These are phyloP conservation scores for Megathymus violae DNA, from an alignment of 1,140 invertebrate genomes.

Conservation along the genomic window DNA sequence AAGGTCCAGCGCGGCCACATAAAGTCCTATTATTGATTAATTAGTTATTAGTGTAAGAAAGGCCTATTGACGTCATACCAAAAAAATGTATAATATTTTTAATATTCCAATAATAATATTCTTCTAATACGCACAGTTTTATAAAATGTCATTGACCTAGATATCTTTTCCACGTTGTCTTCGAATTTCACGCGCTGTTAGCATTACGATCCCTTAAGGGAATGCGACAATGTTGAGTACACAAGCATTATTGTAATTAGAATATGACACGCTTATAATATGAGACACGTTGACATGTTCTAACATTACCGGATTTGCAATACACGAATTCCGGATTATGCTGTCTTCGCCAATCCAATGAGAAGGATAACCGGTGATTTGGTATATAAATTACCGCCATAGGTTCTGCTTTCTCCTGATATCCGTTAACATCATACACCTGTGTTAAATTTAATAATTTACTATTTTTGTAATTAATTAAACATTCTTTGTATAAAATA, in stretches of 20 bases:
- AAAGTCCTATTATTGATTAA: too few species aligned
- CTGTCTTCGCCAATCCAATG: conserved; percentile 20
- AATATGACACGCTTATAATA: conserved; percentile 1
- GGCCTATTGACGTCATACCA: too few species aligned
- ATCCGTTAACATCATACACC: neutral
- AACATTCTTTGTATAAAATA: too few species aligned
- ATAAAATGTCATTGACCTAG: too few species aligned
- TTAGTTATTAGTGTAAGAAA: too few species aligned
- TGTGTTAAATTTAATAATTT: too few species aligned
- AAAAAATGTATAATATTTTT: too few species aligned
- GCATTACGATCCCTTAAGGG: neutral
- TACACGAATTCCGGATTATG: conserved; percentile 12
- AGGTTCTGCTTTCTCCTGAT: neutral
- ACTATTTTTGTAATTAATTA: too few species aligned
- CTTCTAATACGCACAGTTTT: too few species aligned
- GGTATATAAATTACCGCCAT: neutral
- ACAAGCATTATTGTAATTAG: neutral
- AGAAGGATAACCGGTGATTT: conserved; percentile 10
- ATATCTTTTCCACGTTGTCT: neutral
- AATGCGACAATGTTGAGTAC: neutral
- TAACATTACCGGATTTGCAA: conserved; percentile 12
- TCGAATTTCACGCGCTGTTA: neutral
- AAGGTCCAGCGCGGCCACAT: too few species aligned
- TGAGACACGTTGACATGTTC: conserved; percentile 9
- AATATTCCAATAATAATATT: too few species aligned